A percentile compares a stretch with the other conserved stretches of the same genome.
Evolutionary conservation across 2,113 vertebrate genomes (phyloP).

Genomic region (Dissostichus mawsoni): DNA sequence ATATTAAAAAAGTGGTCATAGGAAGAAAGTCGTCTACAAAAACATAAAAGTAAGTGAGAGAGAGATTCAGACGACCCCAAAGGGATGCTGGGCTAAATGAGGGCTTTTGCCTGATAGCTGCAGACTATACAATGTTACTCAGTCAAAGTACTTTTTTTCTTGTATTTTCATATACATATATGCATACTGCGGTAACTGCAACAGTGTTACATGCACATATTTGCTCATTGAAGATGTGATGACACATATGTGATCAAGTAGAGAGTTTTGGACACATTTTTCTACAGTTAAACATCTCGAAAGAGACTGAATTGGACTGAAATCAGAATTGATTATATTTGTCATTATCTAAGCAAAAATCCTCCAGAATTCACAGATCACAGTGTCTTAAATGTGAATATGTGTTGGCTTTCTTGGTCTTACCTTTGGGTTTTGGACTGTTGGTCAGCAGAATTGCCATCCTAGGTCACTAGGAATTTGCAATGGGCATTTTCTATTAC

Average conservation of each 20-base stretch:
- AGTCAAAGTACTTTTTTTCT: neutral
- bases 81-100: conserved; percentile 20
- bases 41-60: conserved; percentile 59
- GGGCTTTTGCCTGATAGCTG: conserved; percentile 10
- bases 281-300: too few relatives aligned
- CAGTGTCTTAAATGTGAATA: neutral
- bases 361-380: neutral
- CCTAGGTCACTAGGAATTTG: neutral
- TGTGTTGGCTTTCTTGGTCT: neutral
- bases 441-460: neutral
- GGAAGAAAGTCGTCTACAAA: conserved; percentile 58
- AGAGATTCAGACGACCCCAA: neutral
- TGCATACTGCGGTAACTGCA: too few relatives aligned
- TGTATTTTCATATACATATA: neutral
- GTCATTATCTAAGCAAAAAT: neutral
- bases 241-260: too few relatives aligned
- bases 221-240: too few relatives aligned
- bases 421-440: neutral
- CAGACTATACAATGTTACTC: neutral
- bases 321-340: too few relatives aligned
- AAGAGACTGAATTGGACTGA: too few relatives aligned
- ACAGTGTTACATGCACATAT: too few relatives aligned
- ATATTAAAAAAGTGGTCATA: conserved; percentile 36
- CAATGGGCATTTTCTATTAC: neutral
- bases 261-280: too few relatives aligned